Base-by-base conservation (phyloP, 1,140 invertebrate species). In the Drosophila triauraria region DNA sequence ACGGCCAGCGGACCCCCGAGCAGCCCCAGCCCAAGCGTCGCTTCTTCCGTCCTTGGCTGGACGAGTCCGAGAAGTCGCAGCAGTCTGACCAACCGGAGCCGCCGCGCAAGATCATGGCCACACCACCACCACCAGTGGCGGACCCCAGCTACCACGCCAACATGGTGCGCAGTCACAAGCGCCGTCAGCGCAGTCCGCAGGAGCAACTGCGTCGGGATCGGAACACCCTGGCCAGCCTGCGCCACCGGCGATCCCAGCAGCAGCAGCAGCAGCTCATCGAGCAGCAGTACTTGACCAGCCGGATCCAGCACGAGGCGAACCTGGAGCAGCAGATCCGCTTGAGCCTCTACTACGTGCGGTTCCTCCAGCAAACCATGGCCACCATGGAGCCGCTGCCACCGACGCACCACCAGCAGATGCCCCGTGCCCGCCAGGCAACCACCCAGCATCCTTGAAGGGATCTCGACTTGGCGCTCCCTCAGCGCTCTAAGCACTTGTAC, bases 21-120 rank as follows among this genome's bases (percentile, higher is more conserved):
- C 65, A 80, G 56, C 77, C 58, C 10, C 63, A 67, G 2, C 42
- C 81, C 17, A 88, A 88, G 38, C 84, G 84, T 17, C 47, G 17
- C 3, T 74, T 88, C 60, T 90, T 90, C 68, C 81, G 85, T 0
- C 85, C 85, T 9, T 88, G 85, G 85, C 12, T 79, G 44, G 75
- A 85, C 30, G 58, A 88, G 38, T 30, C 58, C 0, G 10, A 44
- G 4, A 20, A 27, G 17, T 9, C 32, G 2, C 43, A 68, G 32
- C 51, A 62, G 13, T 8, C 32, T 1, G 48, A 71, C 23, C 51
- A 62, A 13, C 7, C 53, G 2, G 50, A 61, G 23, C 62, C 47
- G 1, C 63, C 64, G 6, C 56, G 57, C 0, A 56, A 69, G 12
- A 15, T 20, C 9, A 25, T n/a, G 35, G 27, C 51, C 5, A 35